Conservation (phyloP, 37 sponge, comb jelly and placozoan species). For the Chondrosia reniformis region DNA sequence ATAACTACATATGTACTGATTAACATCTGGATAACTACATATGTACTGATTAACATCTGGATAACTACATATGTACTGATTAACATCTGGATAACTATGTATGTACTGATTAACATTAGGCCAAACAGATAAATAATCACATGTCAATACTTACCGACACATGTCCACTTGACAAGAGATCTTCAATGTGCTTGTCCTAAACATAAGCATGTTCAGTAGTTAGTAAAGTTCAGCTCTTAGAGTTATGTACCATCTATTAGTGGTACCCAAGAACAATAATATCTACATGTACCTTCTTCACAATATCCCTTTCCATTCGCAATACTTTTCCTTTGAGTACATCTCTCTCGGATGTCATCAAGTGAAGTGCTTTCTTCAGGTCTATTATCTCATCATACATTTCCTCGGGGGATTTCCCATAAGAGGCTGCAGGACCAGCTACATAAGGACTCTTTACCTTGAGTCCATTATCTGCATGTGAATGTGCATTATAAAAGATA, state of each 20-base stretch:
- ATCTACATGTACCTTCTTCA: conserved; percentile 12
- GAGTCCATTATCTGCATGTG: too few species aligned
- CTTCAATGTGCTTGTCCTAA: conserved; percentile 61
- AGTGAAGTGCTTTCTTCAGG: conserved; percentile 6
- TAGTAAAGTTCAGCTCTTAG: not conserved
- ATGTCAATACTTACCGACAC: conserved; percentile 14
- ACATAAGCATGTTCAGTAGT: not conserved
- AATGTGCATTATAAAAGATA: too few species aligned
- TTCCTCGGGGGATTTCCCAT: conserved; percentile 9
- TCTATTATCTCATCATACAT: conserved; percentile 24
- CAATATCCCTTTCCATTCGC: conserved; percentile 24
- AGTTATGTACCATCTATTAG: not conserved
- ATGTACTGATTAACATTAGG: not conserved
- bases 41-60: not conserved
- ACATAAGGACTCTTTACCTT: not conserved
- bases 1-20: conserved; percentile 1
- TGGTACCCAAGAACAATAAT: not conserved
- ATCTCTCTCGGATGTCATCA: conserved; percentile 1
- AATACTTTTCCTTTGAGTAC: conserved; percentile 32
- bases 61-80: not conserved
- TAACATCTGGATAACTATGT: not conserved
- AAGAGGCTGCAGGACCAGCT: conserved; percentile 9
- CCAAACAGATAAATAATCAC: not conserved
- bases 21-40: not conserved
- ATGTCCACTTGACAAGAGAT: conserved; percentile 53